Percentiles rank a stretch among this genome's conserved stretches.
Evolutionary conservation across 2,888 invertebrate genomes (phyloP).

Genomic region (Tortrix viridana): DNA sequence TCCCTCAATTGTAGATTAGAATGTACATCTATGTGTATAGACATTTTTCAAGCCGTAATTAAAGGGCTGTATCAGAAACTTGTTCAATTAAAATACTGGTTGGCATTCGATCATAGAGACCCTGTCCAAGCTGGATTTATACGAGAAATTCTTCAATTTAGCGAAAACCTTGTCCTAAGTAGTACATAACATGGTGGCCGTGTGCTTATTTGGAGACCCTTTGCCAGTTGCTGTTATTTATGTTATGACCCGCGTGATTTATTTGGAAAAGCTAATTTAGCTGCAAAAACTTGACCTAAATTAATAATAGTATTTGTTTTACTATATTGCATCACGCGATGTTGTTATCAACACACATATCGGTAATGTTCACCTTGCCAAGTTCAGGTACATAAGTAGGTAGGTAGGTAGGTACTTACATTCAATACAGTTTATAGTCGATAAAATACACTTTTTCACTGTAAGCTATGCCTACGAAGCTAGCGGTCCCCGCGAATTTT

Average conservation of each 20-base stretch:
- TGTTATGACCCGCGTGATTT: neutral
- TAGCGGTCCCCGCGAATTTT: too few species aligned
- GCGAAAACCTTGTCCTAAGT: neutral
- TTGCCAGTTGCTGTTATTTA: constrained; percentile 3
- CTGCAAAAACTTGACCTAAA: neutral
- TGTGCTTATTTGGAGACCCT: constrained; percentile 13
- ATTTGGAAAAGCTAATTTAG: neutral
- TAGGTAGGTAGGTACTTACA: too few species aligned
- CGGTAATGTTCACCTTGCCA: neutral
- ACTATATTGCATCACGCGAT: neutral
- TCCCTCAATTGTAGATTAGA: constrained; percentile 12
- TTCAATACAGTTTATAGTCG: neutral
- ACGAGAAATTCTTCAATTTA: constrained; percentile 8
- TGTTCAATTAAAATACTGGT: constrained; percentile 34
- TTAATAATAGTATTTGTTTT: neutral
- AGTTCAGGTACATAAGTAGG: neutral
- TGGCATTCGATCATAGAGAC: constrained; percentile 18
- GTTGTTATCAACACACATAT: neutral
- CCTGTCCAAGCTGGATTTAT: constrained; percentile 5
- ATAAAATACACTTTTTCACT: too few species aligned
- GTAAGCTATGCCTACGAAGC: too few species aligned
- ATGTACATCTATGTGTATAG: neutral
- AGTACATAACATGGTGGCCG: constrained; percentile 2
- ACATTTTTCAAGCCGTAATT: neutral
- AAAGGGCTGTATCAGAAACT: constrained; percentile 23